Base-by-base conservation (phyloP, 1,140 invertebrate species). In the Ceratitis capitata region DNA sequence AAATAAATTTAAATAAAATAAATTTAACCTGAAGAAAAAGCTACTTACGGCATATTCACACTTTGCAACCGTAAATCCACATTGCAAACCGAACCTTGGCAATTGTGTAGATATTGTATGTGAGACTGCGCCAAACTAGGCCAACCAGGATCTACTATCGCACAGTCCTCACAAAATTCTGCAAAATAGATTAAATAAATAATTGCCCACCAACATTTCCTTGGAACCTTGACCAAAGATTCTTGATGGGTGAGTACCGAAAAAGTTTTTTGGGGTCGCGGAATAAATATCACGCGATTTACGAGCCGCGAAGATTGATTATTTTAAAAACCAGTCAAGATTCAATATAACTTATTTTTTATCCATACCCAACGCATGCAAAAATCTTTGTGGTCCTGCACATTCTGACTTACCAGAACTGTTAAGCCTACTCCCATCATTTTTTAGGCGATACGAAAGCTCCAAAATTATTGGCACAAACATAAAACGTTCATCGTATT, bases 381-480 rank as follows among this genome's bases (percentile, higher is more conserved):
- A n/a, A n/a, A n/a, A n/a, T n/a, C n/a, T n/a, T n/a, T n/a, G n/a
- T n/a, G n/a, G n/a, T n/a, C n/a, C n/a, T n/a, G n/a, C n/a, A 49
- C 16, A n/a, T 64, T 85, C 42, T 29, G 7, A 61, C 58, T 23
- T 19, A 84, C 53, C 35, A 10, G 10, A 16, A n/a, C 61, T 26
- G 12, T 64, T 23, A 12, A 14, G n/a, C n/a, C 23, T 45, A 1
- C n/a, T 53, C 16, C 26, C 82, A 58, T 58, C 53, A 69, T 86
- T 49, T 2, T 84, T 83, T 1, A 88, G 32, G 26, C 86, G 74
- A 84, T 88, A 88, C 32, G 51, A 83, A 84, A 88, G 83, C 83
- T 88, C 84, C 23, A 89, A 83, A 26, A 87, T 85, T 51, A 89
- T 87, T 23, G 89, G 88, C 32, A 85, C 84, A 61, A 88, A 89